These are phyloP conservation scores for Drosophila novamexicana DNA, from an alignment of 1,140 invertebrate species.

Conservation along the genomic window DNA sequence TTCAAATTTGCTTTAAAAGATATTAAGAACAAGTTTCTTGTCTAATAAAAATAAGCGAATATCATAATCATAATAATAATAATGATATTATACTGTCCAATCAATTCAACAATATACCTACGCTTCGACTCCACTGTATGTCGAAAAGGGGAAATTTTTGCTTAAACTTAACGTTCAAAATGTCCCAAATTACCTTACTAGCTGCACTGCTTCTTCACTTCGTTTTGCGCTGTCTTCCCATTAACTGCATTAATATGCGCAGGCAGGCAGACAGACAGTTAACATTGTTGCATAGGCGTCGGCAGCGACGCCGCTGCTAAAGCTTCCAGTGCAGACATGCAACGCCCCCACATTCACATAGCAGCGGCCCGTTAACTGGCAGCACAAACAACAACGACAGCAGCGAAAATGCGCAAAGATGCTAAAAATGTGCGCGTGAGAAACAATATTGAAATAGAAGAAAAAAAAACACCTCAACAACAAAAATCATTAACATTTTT, in stretches of 20 bases:
- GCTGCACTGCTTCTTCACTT: background rate
- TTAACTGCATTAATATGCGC: conserved; percentile 6
- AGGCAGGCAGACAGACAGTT: background rate
- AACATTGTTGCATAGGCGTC: conserved; percentile 46
- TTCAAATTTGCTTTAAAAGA: conserved; percentile 11
- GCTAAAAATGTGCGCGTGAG: conserved; percentile 74
- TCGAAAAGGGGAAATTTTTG: too few species aligned
- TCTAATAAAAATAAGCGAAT: too few species aligned
- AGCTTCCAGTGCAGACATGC: conserved; percentile 39
- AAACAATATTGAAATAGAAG: conserved; percentile 21
- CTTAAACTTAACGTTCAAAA: too few species aligned
- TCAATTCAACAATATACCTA: too few species aligned
- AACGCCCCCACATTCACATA: conserved; percentile 33
- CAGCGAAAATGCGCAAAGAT: conserved; percentile 47
- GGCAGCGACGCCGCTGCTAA: conserved; percentile 4
- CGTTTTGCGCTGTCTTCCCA: background rate
- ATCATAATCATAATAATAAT: too few species aligned
- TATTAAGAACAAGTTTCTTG: background rate
- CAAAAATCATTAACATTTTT: conserved; percentile 22
- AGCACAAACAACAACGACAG: conserved; percentile 55
- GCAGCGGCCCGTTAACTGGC: conserved; percentile 55
- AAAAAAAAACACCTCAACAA: conserved; percentile 10
- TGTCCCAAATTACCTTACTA: background rate
- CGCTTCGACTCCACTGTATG: too few species aligned
- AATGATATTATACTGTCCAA: too few species aligned